Evolutionary conservation across 1,140 invertebrate genomes (phyloP).

Genomic region (Pissodes strobi): DNA sequence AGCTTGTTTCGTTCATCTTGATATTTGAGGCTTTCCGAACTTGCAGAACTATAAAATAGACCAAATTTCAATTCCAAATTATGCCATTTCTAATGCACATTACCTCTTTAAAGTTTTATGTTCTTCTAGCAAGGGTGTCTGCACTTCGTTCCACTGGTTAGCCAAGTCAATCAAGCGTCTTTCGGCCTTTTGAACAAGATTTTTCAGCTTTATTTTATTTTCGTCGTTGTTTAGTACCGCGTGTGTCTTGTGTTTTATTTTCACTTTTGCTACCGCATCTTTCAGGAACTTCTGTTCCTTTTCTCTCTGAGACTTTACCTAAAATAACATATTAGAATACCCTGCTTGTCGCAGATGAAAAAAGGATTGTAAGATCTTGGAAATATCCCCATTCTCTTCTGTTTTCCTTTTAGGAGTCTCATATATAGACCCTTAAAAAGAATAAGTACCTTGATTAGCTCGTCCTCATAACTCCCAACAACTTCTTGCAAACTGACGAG

Average conservation of each 20-base stretch:
- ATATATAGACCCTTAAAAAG: too few species aligned
- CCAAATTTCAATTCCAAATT: constrained; percentile 1
- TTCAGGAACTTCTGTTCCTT: constrained; percentile 57
- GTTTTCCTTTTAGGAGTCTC: too few species aligned
- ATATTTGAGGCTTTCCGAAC: constrained; percentile 54
- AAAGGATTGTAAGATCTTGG: too few species aligned
- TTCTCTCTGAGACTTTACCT: constrained; percentile 49
- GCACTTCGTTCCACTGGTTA: constrained; percentile 72
- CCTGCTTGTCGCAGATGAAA: too few species aligned
- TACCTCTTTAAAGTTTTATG: constrained; percentile 62
- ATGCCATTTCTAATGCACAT: too few species aligned
- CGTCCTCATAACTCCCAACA: constrained; percentile 21
- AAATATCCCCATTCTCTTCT: too few species aligned
- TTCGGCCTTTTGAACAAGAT: constrained; percentile 63
- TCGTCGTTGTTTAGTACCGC: constrained; percentile 66
- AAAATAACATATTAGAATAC: too few species aligned
- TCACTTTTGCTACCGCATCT: constrained; percentile 56
- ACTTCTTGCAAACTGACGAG: constrained; percentile 9
- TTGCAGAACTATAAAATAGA: constrained; percentile 39
- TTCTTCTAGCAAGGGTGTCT: constrained; percentile 66
- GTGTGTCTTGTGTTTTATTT: constrained; percentile 65
- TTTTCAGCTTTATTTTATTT: constrained; percentile 68
- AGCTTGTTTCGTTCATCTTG: constrained; percentile 62
- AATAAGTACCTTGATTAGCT: constrained; percentile 11
- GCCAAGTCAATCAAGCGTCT: constrained; percentile 66